phyloP scores from a whole-genome alignment of 2,888 invertebrate species.

The Amphimallon solstitiale region DNA sequence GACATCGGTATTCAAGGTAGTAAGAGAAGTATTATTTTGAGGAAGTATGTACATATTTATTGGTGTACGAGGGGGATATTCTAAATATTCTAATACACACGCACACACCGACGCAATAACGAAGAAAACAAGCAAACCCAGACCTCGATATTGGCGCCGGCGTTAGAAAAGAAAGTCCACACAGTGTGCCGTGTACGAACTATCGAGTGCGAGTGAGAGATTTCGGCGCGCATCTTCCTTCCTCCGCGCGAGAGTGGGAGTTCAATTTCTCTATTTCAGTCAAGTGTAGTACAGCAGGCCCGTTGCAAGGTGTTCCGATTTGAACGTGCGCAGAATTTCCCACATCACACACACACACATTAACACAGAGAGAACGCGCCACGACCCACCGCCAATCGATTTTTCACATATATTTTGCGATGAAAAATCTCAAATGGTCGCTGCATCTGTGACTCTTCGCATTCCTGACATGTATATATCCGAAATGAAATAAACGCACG shows the following conservation, averaged over 20 bases:
- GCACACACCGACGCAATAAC: conserved; percentile 18
- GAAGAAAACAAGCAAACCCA: conserved; percentile 21
- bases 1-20: too few species aligned
- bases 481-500: not conserved
- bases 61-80: not conserved
- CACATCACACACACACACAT: conserved; percentile 6
- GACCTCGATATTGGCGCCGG: conserved; percentile 28
- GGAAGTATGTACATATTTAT: not conserved
- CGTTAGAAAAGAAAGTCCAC: conserved; percentile 25
- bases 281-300: conserved; percentile 28
- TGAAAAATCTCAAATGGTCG: conserved; percentile 16
- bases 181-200: not conserved
- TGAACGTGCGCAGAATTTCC: conserved; percentile 36
- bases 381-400: conserved; percentile 29
- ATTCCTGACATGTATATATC: not conserved
- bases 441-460: not conserved
- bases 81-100: not conserved
- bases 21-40: too few species aligned
- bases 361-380: not conserved
- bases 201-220: conserved; percentile 7
- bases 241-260: conserved; percentile 23
- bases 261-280: conserved; percentile 30
- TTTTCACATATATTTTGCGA: conserved; percentile 24
- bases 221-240: conserved; percentile 27
- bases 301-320: conserved; percentile 23